Conservation (phyloP, 1,140 invertebrate species). For the Trichonephila inaurata region DNA sequence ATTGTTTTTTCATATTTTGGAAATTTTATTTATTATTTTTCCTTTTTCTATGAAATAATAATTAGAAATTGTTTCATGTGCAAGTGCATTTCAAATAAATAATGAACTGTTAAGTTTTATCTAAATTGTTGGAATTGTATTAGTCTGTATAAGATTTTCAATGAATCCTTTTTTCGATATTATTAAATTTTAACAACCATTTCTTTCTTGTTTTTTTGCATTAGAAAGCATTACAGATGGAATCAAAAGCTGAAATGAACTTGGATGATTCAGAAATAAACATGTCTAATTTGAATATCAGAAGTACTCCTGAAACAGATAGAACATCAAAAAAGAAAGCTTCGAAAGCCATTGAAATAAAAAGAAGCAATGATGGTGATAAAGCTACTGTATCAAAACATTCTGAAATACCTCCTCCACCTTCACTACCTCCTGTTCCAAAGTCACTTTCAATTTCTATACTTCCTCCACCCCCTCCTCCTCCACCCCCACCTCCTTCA, state of each 20-base stretch:
- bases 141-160: too few relatives aligned
- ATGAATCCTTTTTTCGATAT: too few relatives aligned
- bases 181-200: too few relatives aligned
- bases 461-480: constrained; percentile 23
- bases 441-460: too few relatives aligned
- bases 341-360: not conserved
- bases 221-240: constrained; percentile 17
- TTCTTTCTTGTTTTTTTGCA: not conserved
- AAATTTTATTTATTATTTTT: too few relatives aligned
- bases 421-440: not conserved
- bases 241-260: not conserved
- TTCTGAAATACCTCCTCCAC: not conserved
- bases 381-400: not conserved
- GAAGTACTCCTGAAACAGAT: not conserved
- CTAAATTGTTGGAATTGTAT: too few relatives aligned
- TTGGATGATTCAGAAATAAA: constrained; percentile 11
- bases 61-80: too few relatives aligned
- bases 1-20: too few relatives aligned
- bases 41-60: too few relatives aligned
- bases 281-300: not conserved
- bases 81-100: too few relatives aligned
- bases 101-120: too few relatives aligned
- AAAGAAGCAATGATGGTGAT: not conserved
- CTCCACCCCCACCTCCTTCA: not conserved
- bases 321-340: not conserved